Evolutionary conservation across 2,888 invertebrate species (phyloP), one percentile per base, ranked within the genome.

Genomic region (Mycogona germanica): DNA sequence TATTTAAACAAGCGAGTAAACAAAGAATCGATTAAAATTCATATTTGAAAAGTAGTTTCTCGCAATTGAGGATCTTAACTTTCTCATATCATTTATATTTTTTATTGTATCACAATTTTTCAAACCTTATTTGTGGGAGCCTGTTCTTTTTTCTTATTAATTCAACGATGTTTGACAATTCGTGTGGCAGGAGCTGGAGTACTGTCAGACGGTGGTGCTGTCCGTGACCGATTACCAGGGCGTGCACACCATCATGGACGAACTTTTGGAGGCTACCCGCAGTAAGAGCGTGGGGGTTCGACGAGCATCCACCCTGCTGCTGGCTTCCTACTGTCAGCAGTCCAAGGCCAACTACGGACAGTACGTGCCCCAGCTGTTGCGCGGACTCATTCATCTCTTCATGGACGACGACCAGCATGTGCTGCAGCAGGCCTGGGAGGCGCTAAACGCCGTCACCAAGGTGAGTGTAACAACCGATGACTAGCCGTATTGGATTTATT

Each of bases 151-250:
- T 54, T 7, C n/a, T 55, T 17, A 46, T 44, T 38, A 46, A 9
- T 54, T 29, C n/a, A n/a, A n/a, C n/a, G n/a, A n/a, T n/a, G n/a
- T n/a, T n/a, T n/a, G n/a, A n/a, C n/a, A n/a, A n/a, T n/a, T n/a
- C n/a, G n/a, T n/a, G n/a, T 48, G 14, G 7, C 73, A 79, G 72
- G 91, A 95, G 72, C 73, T 91, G 52, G 87, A 87, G 64, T 89
- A 95, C 68, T 95, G 95, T 67, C 84, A 92, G 67, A 81, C 86
- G 48, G 96, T 97, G 35, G 82, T 97, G 58, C 73, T 96, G 61
- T 91, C 96, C 0, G 87, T 96, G 2, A 77, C 77, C 0, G 93
- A 91, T 66, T 73, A 73, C 3, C 77, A 81, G 25, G 95, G 93
- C 12, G 82, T 93, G 3, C 75, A 89, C 32, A 84, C 84, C 40